A percentile compares a stretch with the other conserved stretches of the same genome.
Conservation (phyloP, 2,888 invertebrate species). For the Malacosoma neustria region DNA sequence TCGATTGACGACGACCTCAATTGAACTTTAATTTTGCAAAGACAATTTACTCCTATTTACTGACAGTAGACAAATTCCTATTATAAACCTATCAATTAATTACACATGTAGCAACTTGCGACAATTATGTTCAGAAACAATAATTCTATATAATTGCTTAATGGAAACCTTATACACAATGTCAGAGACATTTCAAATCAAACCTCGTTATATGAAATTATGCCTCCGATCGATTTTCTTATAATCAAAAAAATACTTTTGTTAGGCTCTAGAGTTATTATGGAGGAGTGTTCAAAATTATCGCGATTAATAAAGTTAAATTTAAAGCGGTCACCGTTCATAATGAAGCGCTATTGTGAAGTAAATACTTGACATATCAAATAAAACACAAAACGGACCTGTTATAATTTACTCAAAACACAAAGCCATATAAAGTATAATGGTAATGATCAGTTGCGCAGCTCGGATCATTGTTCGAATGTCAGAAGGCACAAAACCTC, state of each 20-base stretch:
- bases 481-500: constrained; percentile 59
- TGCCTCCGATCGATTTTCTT: constrained; percentile 26
- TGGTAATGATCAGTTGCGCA: constrained; percentile 70
- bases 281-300: constrained; percentile 31
- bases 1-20: no score
- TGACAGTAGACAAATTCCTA: constrained; percentile 32
- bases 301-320: constrained; percentile 36
- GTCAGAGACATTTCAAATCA: constrained; percentile 35
- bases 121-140: constrained; percentile 47
- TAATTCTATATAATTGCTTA: constrained; percentile 58
- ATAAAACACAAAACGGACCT: constrained; percentile 58
- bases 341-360: constrained; percentile 62
- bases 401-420: constrained; percentile 75
- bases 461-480: constrained; percentile 65
- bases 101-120: constrained; percentile 17
- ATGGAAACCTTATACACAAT: constrained; percentile 38
- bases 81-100: constrained; percentile 32
- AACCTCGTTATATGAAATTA: constrained; percentile 37
- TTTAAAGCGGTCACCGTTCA: constrained; percentile 62
- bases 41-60: constrained; percentile 30
- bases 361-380: constrained; percentile 40
- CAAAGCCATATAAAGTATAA: constrained; percentile 71
- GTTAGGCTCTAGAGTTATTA: constrained; percentile 29
- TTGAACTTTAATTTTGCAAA: constrained; percentile 17
- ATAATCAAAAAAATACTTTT: constrained; percentile 21